Conservation (phyloP, 2,888 invertebrate genomes). For the Dynastes hyllus region DNA sequence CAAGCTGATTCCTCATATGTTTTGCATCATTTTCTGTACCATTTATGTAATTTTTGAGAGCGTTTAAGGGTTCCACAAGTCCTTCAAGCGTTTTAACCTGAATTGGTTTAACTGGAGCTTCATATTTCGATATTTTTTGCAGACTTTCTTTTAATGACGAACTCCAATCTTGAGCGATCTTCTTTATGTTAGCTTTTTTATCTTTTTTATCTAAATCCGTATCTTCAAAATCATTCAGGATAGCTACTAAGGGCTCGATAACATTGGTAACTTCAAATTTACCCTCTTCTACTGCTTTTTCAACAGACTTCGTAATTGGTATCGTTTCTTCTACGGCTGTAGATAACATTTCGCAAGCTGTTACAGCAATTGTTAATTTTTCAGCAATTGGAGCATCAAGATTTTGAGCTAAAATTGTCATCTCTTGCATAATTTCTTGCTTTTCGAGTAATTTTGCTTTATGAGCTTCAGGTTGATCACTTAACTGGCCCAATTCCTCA, state of each 20-base stretch:
- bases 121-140: constrained; percentile 5
- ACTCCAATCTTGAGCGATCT: constrained; percentile 5
- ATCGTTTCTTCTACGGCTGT: not conserved
- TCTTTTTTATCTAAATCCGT: constrained; percentile 6
- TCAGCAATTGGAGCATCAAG: constrained; percentile 14
- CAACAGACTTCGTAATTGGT: not conserved
- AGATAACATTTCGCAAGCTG: constrained; percentile 1
- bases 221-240: constrained; percentile 10
- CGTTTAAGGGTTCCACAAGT: not conserved
- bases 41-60: not conserved
- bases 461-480: constrained; percentile 1
- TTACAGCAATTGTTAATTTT: constrained; percentile 4
- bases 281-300: constrained; percentile 2
- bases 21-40: not conserved
- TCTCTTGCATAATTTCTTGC: not conserved
- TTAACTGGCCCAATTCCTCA: not conserved
- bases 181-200: constrained; percentile 7
- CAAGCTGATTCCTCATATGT: constrained; percentile 2
- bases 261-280: constrained; percentile 5
- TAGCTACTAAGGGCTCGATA: not conserved
- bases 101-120: not conserved
- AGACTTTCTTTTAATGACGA: constrained; percentile 7
- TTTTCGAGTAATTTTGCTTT: constrained; percentile 2
- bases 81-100: not conserved
- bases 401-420: not conserved